Percentiles rank a stretch among this genome's conserved stretches.
Conservation (phyloP, 2,113 vertebrate genomes). For the Rhinoptilus africanus region DNA sequence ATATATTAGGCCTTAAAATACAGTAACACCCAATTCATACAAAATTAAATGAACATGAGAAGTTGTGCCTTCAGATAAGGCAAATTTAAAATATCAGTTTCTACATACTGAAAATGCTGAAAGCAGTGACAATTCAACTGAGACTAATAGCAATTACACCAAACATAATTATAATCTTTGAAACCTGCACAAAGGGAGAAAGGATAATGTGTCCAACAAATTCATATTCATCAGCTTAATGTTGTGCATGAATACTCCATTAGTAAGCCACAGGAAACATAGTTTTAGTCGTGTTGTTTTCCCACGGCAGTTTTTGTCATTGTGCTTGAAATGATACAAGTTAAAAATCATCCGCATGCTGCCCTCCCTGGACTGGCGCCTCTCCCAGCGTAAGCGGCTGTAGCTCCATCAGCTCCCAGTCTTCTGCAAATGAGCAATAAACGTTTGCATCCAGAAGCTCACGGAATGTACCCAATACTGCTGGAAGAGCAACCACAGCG, state of each 20-base stretch:
- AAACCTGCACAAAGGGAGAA: constrained; percentile 37
- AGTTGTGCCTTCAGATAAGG: neutral
- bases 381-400: neutral
- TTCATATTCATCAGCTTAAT: constrained; percentile 30
- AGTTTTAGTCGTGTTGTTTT: neutral
- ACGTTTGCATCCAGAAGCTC: neutral
- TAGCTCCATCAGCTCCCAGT: neutral
- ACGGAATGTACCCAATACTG: neutral
- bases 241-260: constrained; percentile 25
- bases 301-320: constrained; percentile 17
- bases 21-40: neutral
- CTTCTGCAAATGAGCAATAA: neutral
- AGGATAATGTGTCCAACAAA: constrained; percentile 4
- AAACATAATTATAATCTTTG: constrained; percentile 30
- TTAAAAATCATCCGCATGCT: neutral
- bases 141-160: constrained; percentile 42
- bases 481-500: neutral
- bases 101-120: neutral
- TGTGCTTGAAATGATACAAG: neutral
- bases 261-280: constrained; percentile 31
- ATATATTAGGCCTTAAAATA: neutral
- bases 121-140: constrained; percentile 15
- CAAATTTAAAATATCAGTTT: neutral
- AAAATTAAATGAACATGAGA: neutral
- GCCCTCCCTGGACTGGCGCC: neutral